phyloP scores from a whole-genome alignment of 1,140 invertebrate species.

The Pogonomyrmex barbatus region DNA sequence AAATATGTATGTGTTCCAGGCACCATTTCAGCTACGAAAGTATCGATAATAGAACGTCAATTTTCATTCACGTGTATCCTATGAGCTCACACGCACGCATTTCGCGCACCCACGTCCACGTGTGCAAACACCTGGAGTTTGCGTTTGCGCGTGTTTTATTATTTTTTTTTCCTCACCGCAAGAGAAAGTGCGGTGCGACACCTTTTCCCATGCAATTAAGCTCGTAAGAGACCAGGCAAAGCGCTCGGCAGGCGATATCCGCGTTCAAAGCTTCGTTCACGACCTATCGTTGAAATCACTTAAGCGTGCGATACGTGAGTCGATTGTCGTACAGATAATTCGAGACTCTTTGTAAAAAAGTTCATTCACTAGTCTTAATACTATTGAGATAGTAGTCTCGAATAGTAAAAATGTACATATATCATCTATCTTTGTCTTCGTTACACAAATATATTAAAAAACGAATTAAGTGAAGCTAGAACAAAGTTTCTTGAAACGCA shows the following conservation, averaged over 20 bases:
- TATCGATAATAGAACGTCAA: slow-evolving; percentile 22
- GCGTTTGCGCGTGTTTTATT: slow-evolving; percentile 39
- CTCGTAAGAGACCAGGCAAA: slow-evolving; percentile 3
- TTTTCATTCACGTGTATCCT: slow-evolving; percentile 6
- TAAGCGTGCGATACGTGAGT: background rate
- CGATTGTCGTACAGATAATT: background rate
- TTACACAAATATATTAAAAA: too few species aligned
- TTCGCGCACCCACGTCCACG: slow-evolving; percentile 31
- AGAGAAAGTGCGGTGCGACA: slow-evolving; percentile 65
- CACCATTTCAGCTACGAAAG: slow-evolving; percentile 16
- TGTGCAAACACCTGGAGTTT: background rate
- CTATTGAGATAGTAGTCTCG: background rate
- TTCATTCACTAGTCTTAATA: background rate
- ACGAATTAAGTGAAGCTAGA: too few species aligned
- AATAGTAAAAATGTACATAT: background rate
- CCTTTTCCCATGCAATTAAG: slow-evolving; percentile 68
- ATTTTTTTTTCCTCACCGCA: slow-evolving; percentile 27
- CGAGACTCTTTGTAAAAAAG: background rate
- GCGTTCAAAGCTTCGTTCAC: slow-evolving; percentile 17
- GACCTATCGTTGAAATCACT: slow-evolving; percentile 19
- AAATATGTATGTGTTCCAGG: slow-evolving; percentile 3
- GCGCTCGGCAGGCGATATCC: slow-evolving; percentile 4
- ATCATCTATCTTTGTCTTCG: background rate
- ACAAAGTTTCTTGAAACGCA: too few species aligned
- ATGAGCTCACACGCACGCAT: slow-evolving; percentile 5